These are phyloP conservation scores for Pseudomyrmex concolor DNA, from an alignment of 1,140 invertebrate genomes.

Conservation along the genomic window DNA sequence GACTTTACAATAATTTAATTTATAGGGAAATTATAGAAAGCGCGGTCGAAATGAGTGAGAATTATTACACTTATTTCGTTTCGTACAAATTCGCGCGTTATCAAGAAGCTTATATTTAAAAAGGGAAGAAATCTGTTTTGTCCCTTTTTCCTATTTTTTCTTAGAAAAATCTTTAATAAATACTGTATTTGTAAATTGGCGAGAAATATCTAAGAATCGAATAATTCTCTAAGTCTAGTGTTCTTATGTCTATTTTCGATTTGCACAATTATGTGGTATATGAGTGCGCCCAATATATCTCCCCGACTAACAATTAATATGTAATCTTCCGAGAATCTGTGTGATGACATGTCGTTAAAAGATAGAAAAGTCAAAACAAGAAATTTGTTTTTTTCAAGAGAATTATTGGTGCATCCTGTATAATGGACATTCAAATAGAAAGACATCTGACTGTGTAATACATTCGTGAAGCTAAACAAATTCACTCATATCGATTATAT, in stretches of 20 bases:
- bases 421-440: constrained; percentile 11
- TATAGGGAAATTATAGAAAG: constrained; percentile 55
- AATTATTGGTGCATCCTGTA: constrained; percentile 12
- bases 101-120: constrained; percentile 52
- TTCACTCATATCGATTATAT: not conserved
- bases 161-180: constrained; percentile 74
- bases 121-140: constrained; percentile 24
- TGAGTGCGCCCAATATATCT: not conserved
- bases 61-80: constrained; percentile 56
- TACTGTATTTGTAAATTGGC: constrained; percentile 81
- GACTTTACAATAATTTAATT: constrained; percentile 68
- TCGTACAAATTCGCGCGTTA: constrained; percentile 67
- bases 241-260: constrained; percentile 65
- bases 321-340: not conserved
- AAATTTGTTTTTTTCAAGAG: not conserved
- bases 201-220: constrained; percentile 73
- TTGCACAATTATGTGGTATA: constrained; percentile 55
- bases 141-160: not conserved
- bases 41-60: constrained; percentile 58
- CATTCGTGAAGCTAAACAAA: constrained; percentile 22
- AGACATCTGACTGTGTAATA: constrained; percentile 10
- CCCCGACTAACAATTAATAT: not conserved
- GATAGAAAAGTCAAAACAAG: constrained; percentile 12
- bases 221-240: constrained; percentile 69
- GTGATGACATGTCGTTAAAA: not conserved